Evolutionary conservation across 2,888 invertebrate genomes (phyloP).

Genomic region (Antheraea yamamai): DNA sequence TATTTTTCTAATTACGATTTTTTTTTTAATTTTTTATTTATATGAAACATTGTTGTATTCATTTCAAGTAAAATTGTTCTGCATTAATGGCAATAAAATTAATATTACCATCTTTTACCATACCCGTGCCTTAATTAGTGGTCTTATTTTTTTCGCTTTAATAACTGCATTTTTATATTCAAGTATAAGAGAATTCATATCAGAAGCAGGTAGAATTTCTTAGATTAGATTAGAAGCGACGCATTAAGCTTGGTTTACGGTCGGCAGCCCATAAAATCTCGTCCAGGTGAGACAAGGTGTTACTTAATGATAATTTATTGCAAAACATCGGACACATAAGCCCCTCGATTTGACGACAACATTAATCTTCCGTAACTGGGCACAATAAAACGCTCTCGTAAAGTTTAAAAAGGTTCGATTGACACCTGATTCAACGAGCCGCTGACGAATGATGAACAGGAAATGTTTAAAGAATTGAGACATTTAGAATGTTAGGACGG

Average conservation of each 20-base stretch:
- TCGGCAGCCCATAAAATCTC: constrained; percentile 60
- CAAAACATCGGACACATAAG: constrained; percentile 61
- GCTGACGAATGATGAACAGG: constrained; percentile 60
- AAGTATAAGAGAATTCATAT: constrained; percentile 55
- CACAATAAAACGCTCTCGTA: constrained; percentile 49
- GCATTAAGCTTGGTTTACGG: constrained; percentile 65
- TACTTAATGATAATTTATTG: constrained; percentile 80
- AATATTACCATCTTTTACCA: constrained; percentile 46
- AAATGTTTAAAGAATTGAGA: constrained; percentile 69
- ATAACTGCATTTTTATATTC: constrained; percentile 45
- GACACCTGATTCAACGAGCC: constrained; percentile 49
- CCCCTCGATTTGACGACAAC: constrained; percentile 62
- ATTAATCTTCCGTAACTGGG: constrained; percentile 73
- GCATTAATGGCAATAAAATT: constrained; percentile 52
- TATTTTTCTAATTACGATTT: constrained; percentile 66
- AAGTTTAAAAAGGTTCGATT: constrained; percentile 21
- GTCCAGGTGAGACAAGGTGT: constrained; percentile 67
- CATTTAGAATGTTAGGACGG: constrained; percentile 67
- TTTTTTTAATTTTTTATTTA: constrained; percentile 53
- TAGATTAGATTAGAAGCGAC: constrained; percentile 68
- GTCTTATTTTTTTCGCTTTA: constrained; percentile 45
- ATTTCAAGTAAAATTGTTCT: constrained; percentile 50
- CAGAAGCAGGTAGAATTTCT: constrained; percentile 69
- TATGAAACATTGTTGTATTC: constrained; percentile 52
- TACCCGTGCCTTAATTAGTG: constrained; percentile 53